Evolutionary conservation across 2,113 vertebrate species (phyloP).

Genomic region (Thalassarche chlororhynchos): DNA sequence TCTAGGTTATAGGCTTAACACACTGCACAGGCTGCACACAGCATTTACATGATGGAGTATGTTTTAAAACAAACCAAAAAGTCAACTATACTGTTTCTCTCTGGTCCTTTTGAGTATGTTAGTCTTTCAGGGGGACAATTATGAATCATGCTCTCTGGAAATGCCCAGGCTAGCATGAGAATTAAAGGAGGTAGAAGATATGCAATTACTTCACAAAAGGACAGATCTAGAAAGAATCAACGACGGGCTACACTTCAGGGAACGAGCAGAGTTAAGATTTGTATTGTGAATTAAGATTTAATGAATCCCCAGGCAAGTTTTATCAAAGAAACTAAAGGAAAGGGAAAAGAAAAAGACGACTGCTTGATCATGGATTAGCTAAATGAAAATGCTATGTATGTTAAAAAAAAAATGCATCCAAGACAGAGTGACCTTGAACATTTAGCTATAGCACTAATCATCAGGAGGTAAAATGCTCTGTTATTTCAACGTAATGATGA

Average conservation of each 20-base stretch:
- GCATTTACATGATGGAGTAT: neutral
- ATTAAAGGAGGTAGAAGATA: neutral
- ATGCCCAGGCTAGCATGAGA: neutral
- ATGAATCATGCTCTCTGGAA: neutral
- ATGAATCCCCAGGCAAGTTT: conserved; percentile 25
- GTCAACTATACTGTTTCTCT: neutral
- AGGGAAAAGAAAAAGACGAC: neutral
- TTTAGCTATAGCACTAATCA: neutral
- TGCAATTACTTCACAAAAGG: neutral
- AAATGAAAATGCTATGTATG: neutral
- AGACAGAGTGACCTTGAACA: conserved; percentile 4
- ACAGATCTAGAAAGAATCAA: neutral
- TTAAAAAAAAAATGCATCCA: conserved; percentile 2
- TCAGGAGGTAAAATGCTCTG: neutral
- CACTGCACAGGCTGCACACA: neutral
- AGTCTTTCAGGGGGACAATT: neutral
- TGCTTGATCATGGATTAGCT: neutral
- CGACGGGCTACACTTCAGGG: neutral
- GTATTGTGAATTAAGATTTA: conserved; percentile 44
- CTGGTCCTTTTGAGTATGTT: neutral
- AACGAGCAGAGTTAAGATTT: conserved; percentile 7
- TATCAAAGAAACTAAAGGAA: neutral
- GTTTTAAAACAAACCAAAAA: neutral
- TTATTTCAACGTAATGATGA: neutral
- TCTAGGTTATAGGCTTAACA: neutral